Percentiles rank a stretch among this genome's conserved stretches.
phyloP scores from a whole-genome alignment of 2,888 invertebrate species.

The Apotomis capreana region DNA sequence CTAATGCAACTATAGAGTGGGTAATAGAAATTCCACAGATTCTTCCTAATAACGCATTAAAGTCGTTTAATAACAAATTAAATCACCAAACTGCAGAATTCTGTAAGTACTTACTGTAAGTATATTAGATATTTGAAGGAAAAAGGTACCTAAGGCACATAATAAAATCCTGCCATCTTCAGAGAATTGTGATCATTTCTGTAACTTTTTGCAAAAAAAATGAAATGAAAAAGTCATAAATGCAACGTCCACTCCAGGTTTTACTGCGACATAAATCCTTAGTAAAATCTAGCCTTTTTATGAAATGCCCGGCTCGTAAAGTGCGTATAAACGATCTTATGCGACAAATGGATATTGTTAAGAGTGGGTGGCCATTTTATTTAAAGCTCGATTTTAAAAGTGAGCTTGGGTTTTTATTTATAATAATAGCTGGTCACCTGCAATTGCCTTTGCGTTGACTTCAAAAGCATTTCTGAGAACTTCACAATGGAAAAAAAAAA shows the following conservation, averaged over 20 bases:
- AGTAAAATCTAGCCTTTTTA: slow-evolving; percentile 50
- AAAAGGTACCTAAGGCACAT: too few species aligned
- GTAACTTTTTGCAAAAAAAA: slow-evolving; percentile 11
- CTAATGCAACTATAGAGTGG: too few species aligned
- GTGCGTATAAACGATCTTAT: slow-evolving; percentile 49
- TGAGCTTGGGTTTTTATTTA: slow-evolving; percentile 11
- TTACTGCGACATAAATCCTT: slow-evolving; percentile 61
- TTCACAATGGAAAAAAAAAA: slow-evolving; percentile 15
- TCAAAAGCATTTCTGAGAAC: slow-evolving; percentile 6
- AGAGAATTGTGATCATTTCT: not conserved
- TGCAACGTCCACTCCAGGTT: slow-evolving; percentile 45
- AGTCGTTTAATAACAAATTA: too few species aligned
- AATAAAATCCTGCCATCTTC: not conserved
- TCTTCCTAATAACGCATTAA: too few species aligned
- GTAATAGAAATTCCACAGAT: too few species aligned
- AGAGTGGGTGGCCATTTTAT: slow-evolving; percentile 20
- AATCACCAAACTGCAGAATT: too few species aligned
- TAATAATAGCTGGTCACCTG: slow-evolving; percentile 1
- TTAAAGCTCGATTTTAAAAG: slow-evolving; percentile 23
- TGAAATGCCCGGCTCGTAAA: slow-evolving; percentile 47
- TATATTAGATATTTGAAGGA: too few species aligned
- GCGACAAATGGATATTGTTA: slow-evolving; percentile 48
- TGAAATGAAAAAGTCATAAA: slow-evolving; percentile 20
- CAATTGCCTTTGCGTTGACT: slow-evolving; percentile 1
- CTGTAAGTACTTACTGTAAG: too few species aligned